A percentile compares a stretch with the other conserved stretches of the same genome.
Evolutionary conservation across 1,140 invertebrate genomes (phyloP).

Genomic region (Cyphomyrmex costatus): DNA sequence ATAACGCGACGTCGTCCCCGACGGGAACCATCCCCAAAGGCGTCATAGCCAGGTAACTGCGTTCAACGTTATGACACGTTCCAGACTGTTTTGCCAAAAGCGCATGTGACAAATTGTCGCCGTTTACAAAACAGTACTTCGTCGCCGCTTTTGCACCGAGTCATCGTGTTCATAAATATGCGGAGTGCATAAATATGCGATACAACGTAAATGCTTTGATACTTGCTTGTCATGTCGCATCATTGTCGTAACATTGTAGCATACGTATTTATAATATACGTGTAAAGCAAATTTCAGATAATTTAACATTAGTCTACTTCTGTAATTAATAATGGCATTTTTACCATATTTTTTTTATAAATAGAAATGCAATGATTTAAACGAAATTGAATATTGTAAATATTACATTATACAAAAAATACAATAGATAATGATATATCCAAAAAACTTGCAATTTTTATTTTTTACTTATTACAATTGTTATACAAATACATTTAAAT

Average conservation of each 20-base stretch:
- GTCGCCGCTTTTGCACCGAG: slow-evolving; percentile 41
- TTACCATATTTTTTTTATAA: not conserved
- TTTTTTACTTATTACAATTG: not conserved
- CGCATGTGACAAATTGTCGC: slow-evolving; percentile 58
- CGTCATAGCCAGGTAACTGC: slow-evolving; percentile 57
- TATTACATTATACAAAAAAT: not conserved
- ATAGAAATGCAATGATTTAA: not conserved
- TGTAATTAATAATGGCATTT: not conserved
- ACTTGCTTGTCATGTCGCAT: slow-evolving; percentile 41
- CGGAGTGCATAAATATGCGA: slow-evolving; percentile 54
- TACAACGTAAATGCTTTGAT: slow-evolving; percentile 29
- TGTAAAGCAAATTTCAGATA: not conserved
- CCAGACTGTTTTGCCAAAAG: slow-evolving; percentile 63
- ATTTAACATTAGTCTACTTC: not conserved
- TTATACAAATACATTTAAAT: not conserved
- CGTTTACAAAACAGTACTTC: slow-evolving; percentile 51
- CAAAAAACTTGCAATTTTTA: not conserved
- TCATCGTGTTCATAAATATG: slow-evolving; percentile 58
- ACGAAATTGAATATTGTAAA: not conserved
- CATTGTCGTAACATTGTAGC: slow-evolving; percentile 26
- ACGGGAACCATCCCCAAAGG: slow-evolving; percentile 54
- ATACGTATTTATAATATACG: not conserved
- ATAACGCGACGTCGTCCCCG: slow-evolving; percentile 81
- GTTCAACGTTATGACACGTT: slow-evolving; percentile 60
- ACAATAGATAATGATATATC: not conserved